A percentile compares a stretch with the other conserved stretches of the same genome.
phyloP scores from a whole-genome alignment of 2,113 vertebrate genomes.

The Malurus elegans region DNA sequence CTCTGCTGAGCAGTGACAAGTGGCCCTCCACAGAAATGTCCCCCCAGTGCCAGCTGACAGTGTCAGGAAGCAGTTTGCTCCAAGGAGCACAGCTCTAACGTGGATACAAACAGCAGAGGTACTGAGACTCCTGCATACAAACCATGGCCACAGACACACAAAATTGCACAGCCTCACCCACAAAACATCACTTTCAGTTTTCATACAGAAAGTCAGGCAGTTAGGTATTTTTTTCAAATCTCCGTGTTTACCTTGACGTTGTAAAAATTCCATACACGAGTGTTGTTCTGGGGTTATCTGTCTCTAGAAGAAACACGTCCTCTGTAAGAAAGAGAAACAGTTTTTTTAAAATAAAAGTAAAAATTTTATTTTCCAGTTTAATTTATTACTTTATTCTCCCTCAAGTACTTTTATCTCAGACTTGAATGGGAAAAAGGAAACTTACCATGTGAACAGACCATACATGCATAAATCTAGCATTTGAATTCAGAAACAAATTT shows the following conservation, averaged over 20 bases:
- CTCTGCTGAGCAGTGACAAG: neutral
- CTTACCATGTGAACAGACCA: neutral
- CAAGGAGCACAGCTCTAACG: neutral
- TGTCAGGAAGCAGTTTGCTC: neutral
- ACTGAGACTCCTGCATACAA: neutral
- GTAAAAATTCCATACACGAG: slow-evolving; percentile 95
- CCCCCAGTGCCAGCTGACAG: neutral
- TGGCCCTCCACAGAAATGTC: neutral
- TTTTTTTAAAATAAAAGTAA: neutral
- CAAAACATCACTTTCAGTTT: neutral
- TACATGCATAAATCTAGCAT: neutral
- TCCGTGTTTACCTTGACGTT: slow-evolving; percentile 88
- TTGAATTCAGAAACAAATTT: neutral
- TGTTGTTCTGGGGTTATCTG: slow-evolving; percentile 88
- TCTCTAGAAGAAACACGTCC: slow-evolving; percentile 94
- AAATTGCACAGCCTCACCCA: neutral
- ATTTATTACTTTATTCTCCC: neutral
- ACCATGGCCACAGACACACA: neutral
- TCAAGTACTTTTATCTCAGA: neutral
- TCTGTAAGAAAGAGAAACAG: slow-evolving; percentile 71
- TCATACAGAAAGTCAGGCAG: neutral
- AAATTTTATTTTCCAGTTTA: neutral
- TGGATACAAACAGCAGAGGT: neutral
- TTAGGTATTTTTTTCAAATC: neutral
- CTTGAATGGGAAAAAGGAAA: neutral